Conservation (phyloP, 1,140 invertebrate species). For the Hyles vespertilio region DNA sequence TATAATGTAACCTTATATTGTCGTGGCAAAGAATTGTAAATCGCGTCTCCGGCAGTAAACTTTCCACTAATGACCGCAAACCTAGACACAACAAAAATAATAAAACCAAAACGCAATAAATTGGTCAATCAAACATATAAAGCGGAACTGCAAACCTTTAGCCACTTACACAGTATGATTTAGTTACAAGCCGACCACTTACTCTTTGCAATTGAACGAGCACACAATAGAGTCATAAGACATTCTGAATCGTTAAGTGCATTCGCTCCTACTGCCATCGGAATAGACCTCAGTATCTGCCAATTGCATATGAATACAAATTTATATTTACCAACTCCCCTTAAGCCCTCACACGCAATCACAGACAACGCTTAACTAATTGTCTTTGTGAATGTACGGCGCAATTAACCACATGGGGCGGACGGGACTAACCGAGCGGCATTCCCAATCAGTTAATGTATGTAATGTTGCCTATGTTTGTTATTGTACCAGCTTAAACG, state of each 20-base stretch:
- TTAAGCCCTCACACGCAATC: conserved; percentile 11
- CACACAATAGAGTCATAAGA: no score
- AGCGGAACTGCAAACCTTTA: no score
- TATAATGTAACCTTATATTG: no score
- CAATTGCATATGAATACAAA: neutral
- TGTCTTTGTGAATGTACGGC: conserved; percentile 32
- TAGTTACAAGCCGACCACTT: no score
- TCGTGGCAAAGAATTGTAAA: no score
- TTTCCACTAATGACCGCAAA: no score
- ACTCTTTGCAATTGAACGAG: no score
- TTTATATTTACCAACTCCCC: neutral
- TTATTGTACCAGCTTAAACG: conserved; percentile 22
- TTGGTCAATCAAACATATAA: no score
- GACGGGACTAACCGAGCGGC: conserved; percentile 24
- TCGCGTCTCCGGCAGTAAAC: no score
- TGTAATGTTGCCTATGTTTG: conserved; percentile 22
- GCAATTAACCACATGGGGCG: conserved; percentile 30
- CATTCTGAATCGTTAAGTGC: neutral
- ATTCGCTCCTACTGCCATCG: neutral
- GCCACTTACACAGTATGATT: no score
- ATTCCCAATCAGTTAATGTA: conserved; percentile 44
- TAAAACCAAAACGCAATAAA: no score
- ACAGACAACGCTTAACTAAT: conserved; percentile 29
- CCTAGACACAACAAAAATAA: no score
- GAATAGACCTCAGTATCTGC: neutral